phyloP scores from a whole-genome alignment of 2,113 vertebrate genomes.

The Megaleporinus macrocephalus region DNA sequence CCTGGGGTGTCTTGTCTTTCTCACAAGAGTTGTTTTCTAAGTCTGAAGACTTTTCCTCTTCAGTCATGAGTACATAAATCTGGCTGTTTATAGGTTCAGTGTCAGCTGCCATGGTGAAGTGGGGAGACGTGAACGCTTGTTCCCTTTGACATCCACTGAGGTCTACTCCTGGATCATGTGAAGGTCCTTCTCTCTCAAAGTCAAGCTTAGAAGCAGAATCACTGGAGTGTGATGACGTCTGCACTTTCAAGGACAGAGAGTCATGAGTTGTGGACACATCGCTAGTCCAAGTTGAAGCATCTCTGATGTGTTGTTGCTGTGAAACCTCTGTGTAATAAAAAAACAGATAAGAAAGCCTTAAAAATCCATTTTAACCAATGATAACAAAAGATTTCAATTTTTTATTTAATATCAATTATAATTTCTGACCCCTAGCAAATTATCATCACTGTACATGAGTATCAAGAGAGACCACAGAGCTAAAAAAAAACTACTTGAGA shows the following conservation, averaged over 20 bases:
- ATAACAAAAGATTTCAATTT: too few species aligned
- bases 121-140: neutral
- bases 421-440: too few species aligned
- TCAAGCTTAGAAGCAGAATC: neutral
- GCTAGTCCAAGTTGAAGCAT: neutral
- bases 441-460: too few species aligned
- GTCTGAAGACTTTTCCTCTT: neutral
- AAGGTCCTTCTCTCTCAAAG: neutral
- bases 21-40: neutral
- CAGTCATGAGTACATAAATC: slow-evolving; percentile 19
- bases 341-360: neutral
- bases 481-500: too few species aligned
- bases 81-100: slow-evolving; percentile 7
- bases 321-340: neutral
- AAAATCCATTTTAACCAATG: neutral
- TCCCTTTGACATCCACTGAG: neutral
- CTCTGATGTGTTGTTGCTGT: neutral
- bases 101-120: neutral
- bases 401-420: neutral
- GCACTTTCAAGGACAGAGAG: neutral
- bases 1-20: neutral
- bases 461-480: too few species aligned
- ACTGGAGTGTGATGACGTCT: neutral
- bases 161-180: neutral
- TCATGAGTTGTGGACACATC: neutral